Conservation (phyloP, 1,140 invertebrate genomes). For the Drosophila trapezifrons region DNA sequence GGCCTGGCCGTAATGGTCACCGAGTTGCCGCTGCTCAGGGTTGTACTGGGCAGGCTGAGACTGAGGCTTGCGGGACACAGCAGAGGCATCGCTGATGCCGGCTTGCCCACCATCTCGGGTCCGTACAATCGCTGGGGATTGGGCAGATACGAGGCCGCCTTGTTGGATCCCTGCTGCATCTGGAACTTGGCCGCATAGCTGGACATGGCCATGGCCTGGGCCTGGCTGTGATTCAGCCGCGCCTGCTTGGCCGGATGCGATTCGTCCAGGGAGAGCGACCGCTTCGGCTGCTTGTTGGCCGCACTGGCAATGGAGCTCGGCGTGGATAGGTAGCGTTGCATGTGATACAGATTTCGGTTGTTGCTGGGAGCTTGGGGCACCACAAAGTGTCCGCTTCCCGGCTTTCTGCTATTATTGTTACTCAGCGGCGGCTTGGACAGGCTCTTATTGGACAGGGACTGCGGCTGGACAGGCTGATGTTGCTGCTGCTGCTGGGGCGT, state of each 20-base stretch:
- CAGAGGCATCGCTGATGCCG: constrained; percentile 33
- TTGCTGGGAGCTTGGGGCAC: constrained; percentile 62
- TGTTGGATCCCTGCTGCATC: constrained; percentile 12
- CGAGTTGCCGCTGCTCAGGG: constrained; percentile 12
- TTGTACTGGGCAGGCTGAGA: constrained; percentile 15
- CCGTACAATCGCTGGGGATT: constrained; percentile 57
- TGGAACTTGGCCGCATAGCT: constrained; percentile 32
- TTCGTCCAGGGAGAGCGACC: constrained; percentile 72
- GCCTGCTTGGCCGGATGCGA: constrained; percentile 60
- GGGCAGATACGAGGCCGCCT: constrained; percentile 28
- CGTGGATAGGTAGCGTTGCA: constrained; percentile 72
- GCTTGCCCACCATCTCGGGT: constrained; percentile 42
- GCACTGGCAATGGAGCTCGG: constrained; percentile 80
- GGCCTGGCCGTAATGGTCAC: constrained; percentile 59
- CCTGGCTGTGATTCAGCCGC: constrained; percentile 41
- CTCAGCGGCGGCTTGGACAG: constrained; percentile 31
- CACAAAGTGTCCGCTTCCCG: constrained; percentile 57
- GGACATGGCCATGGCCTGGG: constrained; percentile 38
- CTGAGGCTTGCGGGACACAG: constrained; percentile 49
- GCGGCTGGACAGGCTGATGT: constrained; percentile 6
- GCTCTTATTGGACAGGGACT: not conserved
- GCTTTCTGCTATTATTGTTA: constrained; percentile 50
- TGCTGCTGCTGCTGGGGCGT: constrained; percentile 11
- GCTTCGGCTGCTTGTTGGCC: constrained; percentile 75
- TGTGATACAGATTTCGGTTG: constrained; percentile 37